These are phyloP conservation scores for Porites divaricata DNA, from an alignment of 92 coral and sea anemone species.

Conservation along the genomic window DNA sequence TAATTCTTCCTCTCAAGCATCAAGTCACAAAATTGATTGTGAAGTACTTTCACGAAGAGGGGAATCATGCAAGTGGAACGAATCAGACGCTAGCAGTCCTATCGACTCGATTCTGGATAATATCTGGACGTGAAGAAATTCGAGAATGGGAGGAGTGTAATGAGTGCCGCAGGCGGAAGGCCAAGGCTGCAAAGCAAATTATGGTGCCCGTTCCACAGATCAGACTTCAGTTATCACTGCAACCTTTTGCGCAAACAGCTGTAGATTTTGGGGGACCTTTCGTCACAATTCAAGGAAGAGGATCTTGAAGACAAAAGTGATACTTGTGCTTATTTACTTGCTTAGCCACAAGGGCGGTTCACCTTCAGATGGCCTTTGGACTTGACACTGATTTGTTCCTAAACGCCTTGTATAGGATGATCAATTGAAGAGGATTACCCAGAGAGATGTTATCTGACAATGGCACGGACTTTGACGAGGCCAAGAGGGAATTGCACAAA, in stretches of 20 bases:
- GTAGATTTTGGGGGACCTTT: too few relatives aligned
- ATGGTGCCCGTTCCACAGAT: too few relatives aligned
- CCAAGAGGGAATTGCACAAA: background rate
- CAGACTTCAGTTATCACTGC: too few relatives aligned
- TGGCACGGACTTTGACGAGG: background rate
- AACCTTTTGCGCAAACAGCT: too few relatives aligned
- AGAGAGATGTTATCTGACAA: background rate
- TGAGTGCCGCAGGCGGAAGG: background rate
- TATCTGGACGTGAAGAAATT: too few relatives aligned
- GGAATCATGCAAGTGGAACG: conserved; percentile 50
- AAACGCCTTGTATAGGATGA: too few relatives aligned
- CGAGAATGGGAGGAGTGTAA: background rate
- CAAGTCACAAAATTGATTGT: background rate
- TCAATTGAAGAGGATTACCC: too few relatives aligned
- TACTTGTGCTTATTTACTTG: background rate
- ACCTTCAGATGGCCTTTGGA: too few relatives aligned
- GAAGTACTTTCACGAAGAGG: conserved; percentile 22
- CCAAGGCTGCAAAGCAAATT: background rate
- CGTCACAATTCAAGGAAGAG: background rate
- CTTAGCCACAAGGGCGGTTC: too few relatives aligned
- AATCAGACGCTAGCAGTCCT: conserved; percentile 9
- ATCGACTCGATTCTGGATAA: too few relatives aligned
- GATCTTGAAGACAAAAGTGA: background rate
- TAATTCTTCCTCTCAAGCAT: conserved; percentile 40
- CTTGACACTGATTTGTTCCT: too few relatives aligned